phyloP scores from a whole-genome alignment of 2,797 vertebrate species.

The Glyptemys insculpta region DNA sequence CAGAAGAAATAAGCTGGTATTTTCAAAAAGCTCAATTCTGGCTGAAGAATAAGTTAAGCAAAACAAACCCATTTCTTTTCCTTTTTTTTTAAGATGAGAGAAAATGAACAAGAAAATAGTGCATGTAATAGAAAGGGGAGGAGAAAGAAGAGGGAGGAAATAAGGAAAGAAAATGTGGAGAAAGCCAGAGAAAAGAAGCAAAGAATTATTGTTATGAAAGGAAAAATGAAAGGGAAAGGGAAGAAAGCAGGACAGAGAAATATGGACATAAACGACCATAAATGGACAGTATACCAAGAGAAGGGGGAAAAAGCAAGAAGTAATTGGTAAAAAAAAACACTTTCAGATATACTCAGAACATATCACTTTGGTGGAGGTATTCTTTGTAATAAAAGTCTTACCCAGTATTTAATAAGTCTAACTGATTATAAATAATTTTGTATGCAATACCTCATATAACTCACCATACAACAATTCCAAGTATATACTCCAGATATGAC shows the following conservation, averaged over 20 bases:
- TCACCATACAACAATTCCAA: background rate
- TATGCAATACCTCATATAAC: background rate
- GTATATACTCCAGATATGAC: background rate
- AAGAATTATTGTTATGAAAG: background rate
- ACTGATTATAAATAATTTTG: background rate
- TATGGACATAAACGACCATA: background rate
- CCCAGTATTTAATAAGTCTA: slow-evolving; percentile 10
- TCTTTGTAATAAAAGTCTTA: background rate
- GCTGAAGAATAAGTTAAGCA: background rate
- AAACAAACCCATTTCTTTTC: no score
- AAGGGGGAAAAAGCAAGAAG: background rate
- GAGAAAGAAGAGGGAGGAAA: rapidly evolving
- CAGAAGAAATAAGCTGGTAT: background rate
- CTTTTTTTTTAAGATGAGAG: background rate
- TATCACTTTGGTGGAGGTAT: background rate
- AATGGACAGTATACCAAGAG: rapidly evolving
- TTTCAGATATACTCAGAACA: background rate
- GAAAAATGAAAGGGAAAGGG: background rate
- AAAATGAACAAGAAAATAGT: background rate
- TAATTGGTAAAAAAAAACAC: background rate
- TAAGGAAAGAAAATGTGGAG: background rate
- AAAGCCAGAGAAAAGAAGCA: background rate
- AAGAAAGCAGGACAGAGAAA: background rate
- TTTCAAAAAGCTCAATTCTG: background rate
- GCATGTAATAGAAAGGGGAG: rapidly evolving